phyloP scores from a whole-genome alignment of 2,888 invertebrate genomes.

The Apotomis betuletana region DNA sequence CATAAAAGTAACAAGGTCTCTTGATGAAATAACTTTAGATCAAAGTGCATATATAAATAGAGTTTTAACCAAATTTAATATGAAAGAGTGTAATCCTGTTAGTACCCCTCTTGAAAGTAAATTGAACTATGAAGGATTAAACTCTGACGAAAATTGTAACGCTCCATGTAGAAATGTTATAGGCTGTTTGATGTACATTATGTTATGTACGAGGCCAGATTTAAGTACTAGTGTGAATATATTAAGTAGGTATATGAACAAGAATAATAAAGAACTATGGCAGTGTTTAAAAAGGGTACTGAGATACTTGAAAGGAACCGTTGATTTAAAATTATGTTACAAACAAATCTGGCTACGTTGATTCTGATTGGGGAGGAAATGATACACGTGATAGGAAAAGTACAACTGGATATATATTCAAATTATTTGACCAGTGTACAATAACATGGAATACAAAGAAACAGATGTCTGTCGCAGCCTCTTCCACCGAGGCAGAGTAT shows the following conservation, averaged over 20 bases:
- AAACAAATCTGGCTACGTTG: constrained; percentile 9
- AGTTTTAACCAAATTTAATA: constrained; percentile 10
- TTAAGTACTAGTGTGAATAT: constrained; percentile 48
- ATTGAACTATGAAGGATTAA: constrained; percentile 2
- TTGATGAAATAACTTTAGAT: constrained; percentile 26
- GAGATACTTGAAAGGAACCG: constrained; percentile 50
- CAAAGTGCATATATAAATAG: constrained; percentile 16
- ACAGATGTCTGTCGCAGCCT: constrained; percentile 47
- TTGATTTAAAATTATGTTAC: constrained; percentile 49
- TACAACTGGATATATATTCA: constrained; percentile 44
- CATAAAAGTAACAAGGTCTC: constrained; percentile 14
- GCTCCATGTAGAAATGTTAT: no score
- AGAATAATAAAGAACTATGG: constrained; percentile 49
- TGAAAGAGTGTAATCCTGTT: constrained; percentile 9
- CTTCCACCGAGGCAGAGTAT: constrained; percentile 41
- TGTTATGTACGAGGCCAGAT: constrained; percentile 45
- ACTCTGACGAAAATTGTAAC: constrained; percentile 2
- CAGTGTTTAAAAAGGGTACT: constrained; percentile 49
- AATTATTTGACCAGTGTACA: constrained; percentile 44
- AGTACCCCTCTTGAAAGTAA: not conserved
- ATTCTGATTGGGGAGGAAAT: constrained; percentile 39
- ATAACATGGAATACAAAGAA: constrained; percentile 47
- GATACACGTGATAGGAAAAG: constrained; percentile 44
- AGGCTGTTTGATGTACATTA: constrained; percentile 42
- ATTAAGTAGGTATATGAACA: constrained; percentile 49